Conservation (phyloP, 2,888 invertebrate species). For the Microplitis deprimator region DNA sequence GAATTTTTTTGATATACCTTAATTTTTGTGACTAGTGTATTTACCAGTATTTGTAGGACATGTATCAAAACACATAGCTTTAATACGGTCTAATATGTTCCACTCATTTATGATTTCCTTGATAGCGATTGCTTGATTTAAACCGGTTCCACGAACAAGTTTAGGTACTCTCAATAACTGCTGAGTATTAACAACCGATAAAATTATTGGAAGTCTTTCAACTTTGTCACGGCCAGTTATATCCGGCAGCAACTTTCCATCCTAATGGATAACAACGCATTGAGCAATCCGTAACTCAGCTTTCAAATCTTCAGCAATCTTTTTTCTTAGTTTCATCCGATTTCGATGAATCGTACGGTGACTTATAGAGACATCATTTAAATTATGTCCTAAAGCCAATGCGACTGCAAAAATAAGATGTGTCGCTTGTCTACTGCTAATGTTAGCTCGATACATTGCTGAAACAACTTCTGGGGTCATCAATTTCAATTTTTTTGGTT, state of each 20-base stretch:
- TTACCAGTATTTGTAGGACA: not conserved
- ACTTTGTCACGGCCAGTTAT: slow-evolving; percentile 32
- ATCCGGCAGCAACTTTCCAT: slow-evolving; percentile 43
- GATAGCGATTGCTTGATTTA: slow-evolving; percentile 30
- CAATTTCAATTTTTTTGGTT: slow-evolving; percentile 21
- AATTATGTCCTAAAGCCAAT: no score
- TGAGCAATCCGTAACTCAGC: slow-evolving; percentile 21
- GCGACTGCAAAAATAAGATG: no score
- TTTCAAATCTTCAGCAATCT: slow-evolving; percentile 30
- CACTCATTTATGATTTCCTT: slow-evolving; percentile 19
- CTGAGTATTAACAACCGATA: slow-evolving; percentile 23
- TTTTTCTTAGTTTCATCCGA: slow-evolving; percentile 6
- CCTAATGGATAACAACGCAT: slow-evolving; percentile 41
- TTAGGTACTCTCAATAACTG: slow-evolving; percentile 42
- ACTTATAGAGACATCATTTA: no score
- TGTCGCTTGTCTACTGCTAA: no score
- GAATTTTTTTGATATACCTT: no score
- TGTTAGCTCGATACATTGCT: slow-evolving; percentile 14
- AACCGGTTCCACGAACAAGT: slow-evolving; percentile 35
- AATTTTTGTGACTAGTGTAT: not conserved
- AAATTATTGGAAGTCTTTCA: slow-evolving; percentile 41
- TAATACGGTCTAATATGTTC: slow-evolving; percentile 21
- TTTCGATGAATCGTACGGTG: no score
- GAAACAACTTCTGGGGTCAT: slow-evolving; percentile 15
- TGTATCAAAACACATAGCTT: slow-evolving; percentile 48